Evolutionary conservation across 2,113 vertebrate genomes (phyloP).

Genomic region (Nansenia antarctica): DNA sequence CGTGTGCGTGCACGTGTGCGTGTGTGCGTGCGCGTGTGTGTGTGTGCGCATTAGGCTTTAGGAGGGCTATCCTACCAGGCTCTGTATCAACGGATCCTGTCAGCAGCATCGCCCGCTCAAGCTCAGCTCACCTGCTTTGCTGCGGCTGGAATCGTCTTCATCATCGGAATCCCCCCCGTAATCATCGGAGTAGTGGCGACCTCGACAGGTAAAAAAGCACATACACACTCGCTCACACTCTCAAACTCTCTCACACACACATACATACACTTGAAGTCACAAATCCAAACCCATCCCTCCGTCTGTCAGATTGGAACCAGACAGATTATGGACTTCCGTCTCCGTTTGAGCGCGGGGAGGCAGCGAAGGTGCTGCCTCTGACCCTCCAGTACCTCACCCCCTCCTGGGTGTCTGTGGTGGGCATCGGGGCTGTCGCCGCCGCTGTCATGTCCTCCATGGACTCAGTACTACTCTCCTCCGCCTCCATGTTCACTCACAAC

Average conservation of each 20-base stretch:
- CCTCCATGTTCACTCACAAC: conserved; percentile 69
- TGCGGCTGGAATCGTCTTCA: conserved; percentile 52
- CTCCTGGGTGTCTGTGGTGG: conserved; percentile 63
- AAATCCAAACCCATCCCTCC: neutral
- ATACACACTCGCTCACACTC: neutral
- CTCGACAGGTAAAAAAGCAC: conserved; percentile 64
- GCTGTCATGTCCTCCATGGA: conserved; percentile 73
- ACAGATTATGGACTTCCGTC: conserved; percentile 76
- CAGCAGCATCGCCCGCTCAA: conserved; percentile 30
- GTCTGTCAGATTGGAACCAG: conserved; percentile 79
- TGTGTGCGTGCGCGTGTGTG: no score
- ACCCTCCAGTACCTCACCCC: conserved; percentile 76
- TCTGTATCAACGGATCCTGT: conserved; percentile 72
- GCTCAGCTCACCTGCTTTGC: conserved; percentile 64
- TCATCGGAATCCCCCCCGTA: conserved; percentile 65
- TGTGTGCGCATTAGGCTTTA: no score
- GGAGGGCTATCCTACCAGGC: conserved; percentile 70
- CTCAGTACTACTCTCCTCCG: conserved; percentile 65
- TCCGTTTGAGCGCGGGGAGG: conserved; percentile 72
- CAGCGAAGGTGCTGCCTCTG: conserved; percentile 73
- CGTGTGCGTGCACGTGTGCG: no score
- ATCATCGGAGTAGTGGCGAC: conserved; percentile 71
- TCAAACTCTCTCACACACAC: neutral
- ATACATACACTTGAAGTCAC: no score
- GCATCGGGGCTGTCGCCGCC: conserved; percentile 66